Conservation (phyloP, 1,140 invertebrate genomes). For the Meloidogyne floridensis region DNA sequence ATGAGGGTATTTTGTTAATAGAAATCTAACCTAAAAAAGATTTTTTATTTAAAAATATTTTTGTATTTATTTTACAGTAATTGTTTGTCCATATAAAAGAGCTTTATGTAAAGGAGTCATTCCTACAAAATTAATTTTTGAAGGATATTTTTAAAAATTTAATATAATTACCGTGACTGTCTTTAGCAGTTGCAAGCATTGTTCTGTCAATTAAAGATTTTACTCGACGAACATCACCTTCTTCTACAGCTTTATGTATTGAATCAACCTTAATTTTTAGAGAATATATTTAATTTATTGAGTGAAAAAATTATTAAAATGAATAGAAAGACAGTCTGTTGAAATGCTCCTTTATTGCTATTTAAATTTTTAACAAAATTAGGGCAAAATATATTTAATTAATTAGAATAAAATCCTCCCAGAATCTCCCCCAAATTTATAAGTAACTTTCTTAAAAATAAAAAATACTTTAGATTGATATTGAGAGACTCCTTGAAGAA, state of each 20-base stretch:
- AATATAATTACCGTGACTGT: conserved; percentile 66
- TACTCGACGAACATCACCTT: conserved; percentile 80
- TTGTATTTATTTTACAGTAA: conserved; percentile 45
- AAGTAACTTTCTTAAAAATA: no score
- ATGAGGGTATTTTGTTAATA: conserved; percentile 76
- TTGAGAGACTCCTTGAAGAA: conserved; percentile 57
- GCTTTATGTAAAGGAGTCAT: conserved; percentile 89
- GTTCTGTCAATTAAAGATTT: conserved; percentile 83
- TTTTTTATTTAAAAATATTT: neutral
- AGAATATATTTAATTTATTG: no score
- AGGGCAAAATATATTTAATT: no score
- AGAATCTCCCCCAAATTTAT: no score
- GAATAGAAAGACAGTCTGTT: no score
- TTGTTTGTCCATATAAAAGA: conserved; percentile 71
- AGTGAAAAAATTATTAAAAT: no score
- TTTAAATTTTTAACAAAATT: no score
- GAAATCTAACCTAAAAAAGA: conserved; percentile 70
- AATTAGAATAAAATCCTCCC: no score
- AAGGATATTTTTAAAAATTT: neutral
- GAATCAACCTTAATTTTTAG: conserved; percentile 75
- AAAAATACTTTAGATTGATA: conserved; percentile 66
- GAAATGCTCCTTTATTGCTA: no score
- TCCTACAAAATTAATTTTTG: conserved; percentile 40
- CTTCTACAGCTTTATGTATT: conserved; percentile 81
- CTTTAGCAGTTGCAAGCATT: conserved; percentile 83